phyloP scores from a whole-genome alignment of 2,888 invertebrate genomes.

The Drosophila mimica region DNA sequence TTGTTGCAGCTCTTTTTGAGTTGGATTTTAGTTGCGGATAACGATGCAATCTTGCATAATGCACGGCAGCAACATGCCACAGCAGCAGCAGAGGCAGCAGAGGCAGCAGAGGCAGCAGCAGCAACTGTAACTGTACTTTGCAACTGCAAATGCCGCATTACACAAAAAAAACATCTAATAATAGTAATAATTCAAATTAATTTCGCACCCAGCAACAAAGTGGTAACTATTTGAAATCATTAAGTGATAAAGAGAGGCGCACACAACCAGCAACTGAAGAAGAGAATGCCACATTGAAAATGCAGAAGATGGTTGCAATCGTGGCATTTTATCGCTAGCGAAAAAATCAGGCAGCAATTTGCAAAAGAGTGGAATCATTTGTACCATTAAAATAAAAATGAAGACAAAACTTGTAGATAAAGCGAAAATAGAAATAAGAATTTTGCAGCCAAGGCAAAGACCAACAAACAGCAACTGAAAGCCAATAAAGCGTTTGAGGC shows the following conservation, averaged over 20 bases:
- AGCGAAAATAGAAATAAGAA: conserved; percentile 64
- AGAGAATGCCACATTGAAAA: conserved; percentile 4
- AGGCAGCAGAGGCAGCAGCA: conserved; percentile 17
- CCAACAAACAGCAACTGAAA: conserved; percentile 44
- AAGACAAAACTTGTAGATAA: conserved; percentile 80
- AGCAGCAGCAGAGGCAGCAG: conserved; percentile 15
- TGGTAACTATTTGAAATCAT: conserved; percentile 72
- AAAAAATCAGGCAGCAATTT: conserved; percentile 66
- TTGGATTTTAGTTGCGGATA: conserved; percentile 56
- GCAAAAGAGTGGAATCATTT: conserved; percentile 67
- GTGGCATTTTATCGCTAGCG: conserved; percentile 54
- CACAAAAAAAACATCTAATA: conserved; percentile 78
- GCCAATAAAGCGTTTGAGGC: conserved; percentile 65
- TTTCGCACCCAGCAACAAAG: conserved; percentile 66
- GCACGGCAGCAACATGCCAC: conserved; percentile 50
- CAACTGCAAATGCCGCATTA: conserved; percentile 49
- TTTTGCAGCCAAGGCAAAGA: conserved; percentile 41
- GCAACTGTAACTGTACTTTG: conserved; percentile 46
- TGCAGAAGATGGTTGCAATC: conserved; percentile 16
- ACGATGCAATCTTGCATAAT: conserved; percentile 57
- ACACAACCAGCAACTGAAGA: not conserved
- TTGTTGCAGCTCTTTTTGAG: conserved; percentile 40
- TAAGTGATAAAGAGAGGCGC: conserved; percentile 70
- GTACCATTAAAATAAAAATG: conserved; percentile 82
- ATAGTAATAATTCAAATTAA: conserved; percentile 79